These are phyloP conservation scores for Silurus asotus DNA, from an alignment of 2,113 vertebrate genomes.

Conservation along the genomic window DNA sequence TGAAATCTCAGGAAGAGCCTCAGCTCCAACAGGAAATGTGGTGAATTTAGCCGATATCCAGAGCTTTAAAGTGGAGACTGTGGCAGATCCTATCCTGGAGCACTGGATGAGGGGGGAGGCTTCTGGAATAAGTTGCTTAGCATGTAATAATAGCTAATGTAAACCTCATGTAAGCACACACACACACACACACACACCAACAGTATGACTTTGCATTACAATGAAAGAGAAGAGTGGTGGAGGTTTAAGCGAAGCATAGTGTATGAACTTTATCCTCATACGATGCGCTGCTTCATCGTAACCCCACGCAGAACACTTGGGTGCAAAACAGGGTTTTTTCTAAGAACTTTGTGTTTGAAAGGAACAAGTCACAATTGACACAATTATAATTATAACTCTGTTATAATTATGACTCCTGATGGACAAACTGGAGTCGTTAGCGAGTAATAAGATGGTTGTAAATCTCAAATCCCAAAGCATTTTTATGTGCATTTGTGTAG, in stretches of 20 bases:
- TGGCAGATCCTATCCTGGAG: conserved; percentile 57
- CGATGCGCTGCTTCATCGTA: conserved; percentile 1
- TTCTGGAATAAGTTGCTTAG: conserved; percentile 57
- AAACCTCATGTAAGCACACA: conserved; percentile 39
- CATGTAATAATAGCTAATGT: conserved; percentile 57
- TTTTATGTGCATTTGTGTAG: neutral
- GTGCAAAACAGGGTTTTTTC: neutral
- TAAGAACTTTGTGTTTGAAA: neutral
- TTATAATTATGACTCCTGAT: conserved; percentile 45
- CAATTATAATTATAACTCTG: conserved; percentile 67
- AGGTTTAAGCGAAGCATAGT: conserved; percentile 27
- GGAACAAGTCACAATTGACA: neutral
- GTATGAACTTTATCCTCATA: conserved; percentile 18
- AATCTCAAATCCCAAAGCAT: neutral
- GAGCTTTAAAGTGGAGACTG: conserved; percentile 57
- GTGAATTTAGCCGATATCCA: conserved; percentile 51
- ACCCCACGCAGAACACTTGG: neutral
- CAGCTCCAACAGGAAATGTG: conserved; percentile 55
- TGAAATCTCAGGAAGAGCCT: conserved; percentile 48
- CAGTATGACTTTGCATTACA: conserved; percentile 23
- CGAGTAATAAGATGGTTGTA: neutral
- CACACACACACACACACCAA: neutral
- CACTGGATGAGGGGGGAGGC: conserved; percentile 51
- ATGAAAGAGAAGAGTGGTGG: conserved; percentile 19
- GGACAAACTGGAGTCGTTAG: conserved; percentile 53